phyloP scores from a whole-genome alignment of 2,113 vertebrate species.

The Aldabrachelys gigantea region DNA sequence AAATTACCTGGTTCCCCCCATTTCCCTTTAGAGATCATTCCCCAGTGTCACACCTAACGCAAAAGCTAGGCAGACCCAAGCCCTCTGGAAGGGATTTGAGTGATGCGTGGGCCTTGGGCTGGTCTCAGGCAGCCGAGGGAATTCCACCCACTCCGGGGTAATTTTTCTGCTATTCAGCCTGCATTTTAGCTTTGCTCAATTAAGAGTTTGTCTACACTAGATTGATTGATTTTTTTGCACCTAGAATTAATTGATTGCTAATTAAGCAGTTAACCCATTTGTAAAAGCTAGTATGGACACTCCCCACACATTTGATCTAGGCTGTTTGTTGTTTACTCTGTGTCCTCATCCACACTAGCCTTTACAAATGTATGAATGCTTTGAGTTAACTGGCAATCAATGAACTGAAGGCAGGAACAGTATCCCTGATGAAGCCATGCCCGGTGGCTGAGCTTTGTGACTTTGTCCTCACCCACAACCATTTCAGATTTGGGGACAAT shows the following conservation, averaged over 20 bases:
- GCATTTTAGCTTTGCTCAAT: background rate
- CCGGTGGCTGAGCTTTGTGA: no score
- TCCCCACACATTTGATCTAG: background rate
- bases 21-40: background rate
- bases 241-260: background rate
- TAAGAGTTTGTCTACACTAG: background rate
- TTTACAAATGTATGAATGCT: background rate
- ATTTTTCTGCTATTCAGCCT: background rate
- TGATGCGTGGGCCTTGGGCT: background rate
- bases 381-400: background rate
- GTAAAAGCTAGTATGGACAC: background rate
- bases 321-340: background rate
- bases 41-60: background rate
- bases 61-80: no score
- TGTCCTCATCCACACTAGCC: background rate
- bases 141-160: background rate
- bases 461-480: no score
- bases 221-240: background rate
- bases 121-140: background rate
- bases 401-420: background rate
- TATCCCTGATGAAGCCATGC: no score
- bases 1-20: background rate
- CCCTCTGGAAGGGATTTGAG: background rate
- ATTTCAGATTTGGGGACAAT: no score
- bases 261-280: background rate